Percentiles rank a stretch among this genome's conserved stretches.
Evolutionary conservation across 2,888 invertebrate species (phyloP).

Genomic region (Cecidostiba fungosa): DNA sequence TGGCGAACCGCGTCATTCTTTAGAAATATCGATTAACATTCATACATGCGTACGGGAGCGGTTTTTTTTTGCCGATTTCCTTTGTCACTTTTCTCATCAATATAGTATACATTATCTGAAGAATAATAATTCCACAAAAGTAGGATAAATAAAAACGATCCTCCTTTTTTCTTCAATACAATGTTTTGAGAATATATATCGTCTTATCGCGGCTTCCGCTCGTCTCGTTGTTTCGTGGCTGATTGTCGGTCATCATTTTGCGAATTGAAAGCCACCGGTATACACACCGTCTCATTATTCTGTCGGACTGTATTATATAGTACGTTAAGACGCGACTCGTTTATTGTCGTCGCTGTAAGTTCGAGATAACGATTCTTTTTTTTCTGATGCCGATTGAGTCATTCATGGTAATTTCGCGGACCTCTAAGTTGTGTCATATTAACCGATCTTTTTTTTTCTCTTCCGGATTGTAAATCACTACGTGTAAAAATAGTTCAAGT

Average conservation of each 20-base stretch:
- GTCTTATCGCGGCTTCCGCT: neutral
- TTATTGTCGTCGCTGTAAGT: neutral
- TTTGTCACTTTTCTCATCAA: neutral
- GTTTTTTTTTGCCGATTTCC: neutral
- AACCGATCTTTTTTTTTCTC: neutral
- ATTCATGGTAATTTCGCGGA: neutral
- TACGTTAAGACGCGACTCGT: neutral
- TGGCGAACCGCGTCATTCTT: neutral
- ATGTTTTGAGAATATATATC: neutral
- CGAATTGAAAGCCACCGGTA: neutral
- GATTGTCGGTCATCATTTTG: neutral
- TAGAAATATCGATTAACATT: neutral
- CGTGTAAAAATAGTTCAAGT: slow-evolving; percentile 7
- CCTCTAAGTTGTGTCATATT: neutral
- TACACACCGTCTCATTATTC: neutral
- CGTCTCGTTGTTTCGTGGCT: neutral
- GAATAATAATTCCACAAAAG: neutral
- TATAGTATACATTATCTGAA: neutral
- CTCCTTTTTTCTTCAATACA: neutral
- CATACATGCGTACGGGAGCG: neutral
- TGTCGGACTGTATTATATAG: neutral
- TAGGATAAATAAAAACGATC: neutral
- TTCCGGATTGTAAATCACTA: neutral
- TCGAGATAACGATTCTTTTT: neutral
- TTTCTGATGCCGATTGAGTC: neutral